phyloP scores from a whole-genome alignment of 1,140 invertebrate genomes.

The Thaumatotibia leucotreta region DNA sequence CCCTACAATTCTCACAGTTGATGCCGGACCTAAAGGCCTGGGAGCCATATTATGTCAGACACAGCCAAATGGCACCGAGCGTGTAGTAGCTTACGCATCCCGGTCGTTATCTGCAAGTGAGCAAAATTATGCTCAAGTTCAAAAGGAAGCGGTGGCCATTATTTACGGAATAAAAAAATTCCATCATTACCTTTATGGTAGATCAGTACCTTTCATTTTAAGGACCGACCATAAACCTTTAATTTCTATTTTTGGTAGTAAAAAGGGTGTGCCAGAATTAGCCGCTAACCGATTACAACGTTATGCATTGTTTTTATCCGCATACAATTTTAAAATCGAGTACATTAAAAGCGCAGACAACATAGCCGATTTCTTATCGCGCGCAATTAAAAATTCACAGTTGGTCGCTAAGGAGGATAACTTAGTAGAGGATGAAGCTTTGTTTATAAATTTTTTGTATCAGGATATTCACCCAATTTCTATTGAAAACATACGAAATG shows the following conservation, averaged over 20 bases:
- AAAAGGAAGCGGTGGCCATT: conserved; percentile 23
- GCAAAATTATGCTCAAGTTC: conserved; percentile 47
- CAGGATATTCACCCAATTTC: too few species aligned
- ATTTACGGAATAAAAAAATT: conserved; percentile 42
- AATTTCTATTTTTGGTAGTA: conserved; percentile 46
- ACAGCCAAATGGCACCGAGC: conserved; percentile 10
- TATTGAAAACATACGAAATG: too few species aligned
- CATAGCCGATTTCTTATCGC: conserved; percentile 9
- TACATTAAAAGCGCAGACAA: conserved; percentile 36
- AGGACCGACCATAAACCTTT: not conserved
- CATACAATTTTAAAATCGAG: conserved; percentile 45
- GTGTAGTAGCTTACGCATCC: conserved; percentile 53
- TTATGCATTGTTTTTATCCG: conserved; percentile 40
- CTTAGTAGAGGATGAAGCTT: too few species aligned
- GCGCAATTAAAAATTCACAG: too few species aligned
- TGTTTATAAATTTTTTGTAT: too few species aligned
- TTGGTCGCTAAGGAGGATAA: too few species aligned
- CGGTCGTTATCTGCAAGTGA: conserved; percentile 51
- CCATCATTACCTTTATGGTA: conserved; percentile 28
- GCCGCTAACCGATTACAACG: conserved; percentile 38
- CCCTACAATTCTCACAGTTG: conserved; percentile 16
- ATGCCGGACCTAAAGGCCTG: conserved; percentile 16
- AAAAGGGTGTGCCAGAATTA: conserved; percentile 36
- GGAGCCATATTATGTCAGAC: conserved; percentile 9
- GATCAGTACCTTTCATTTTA: conserved; percentile 14